phyloP scores from a whole-genome alignment of 53 echinoderm and acorn worm genomes.

The Holothuria leucospilota region DNA sequence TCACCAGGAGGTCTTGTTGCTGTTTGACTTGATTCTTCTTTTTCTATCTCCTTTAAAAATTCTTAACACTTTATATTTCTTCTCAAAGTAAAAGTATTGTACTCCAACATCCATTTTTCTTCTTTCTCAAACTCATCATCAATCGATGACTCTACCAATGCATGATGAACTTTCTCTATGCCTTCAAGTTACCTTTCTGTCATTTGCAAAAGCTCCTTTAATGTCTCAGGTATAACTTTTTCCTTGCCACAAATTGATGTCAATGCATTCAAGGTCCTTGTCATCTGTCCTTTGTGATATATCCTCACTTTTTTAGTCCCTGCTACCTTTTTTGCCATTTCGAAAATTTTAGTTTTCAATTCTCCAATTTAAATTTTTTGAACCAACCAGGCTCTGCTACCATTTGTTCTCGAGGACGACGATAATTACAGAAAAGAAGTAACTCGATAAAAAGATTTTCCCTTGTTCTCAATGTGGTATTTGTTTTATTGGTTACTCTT shows the following conservation, averaged over 20 bases:
- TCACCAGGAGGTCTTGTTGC: neutral
- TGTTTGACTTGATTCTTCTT: neutral
- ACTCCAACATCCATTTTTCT: constrained; percentile 24
- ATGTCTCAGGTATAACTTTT: neutral
- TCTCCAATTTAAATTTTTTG: too few species aligned
- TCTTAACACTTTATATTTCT: neutral
- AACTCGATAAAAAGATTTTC: too few species aligned
- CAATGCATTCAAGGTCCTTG: neutral
- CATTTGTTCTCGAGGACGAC: neutral
- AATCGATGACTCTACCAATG: neutral
- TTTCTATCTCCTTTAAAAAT: neutral
- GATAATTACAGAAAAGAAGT: neutral
- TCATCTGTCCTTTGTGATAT: constrained; percentile 11
- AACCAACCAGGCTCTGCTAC: constrained; percentile 26
- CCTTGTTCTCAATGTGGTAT: too few species aligned
- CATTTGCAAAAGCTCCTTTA: neutral
- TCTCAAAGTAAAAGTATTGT: neutral
- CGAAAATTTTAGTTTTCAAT: neutral
- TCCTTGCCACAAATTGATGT: neutral
- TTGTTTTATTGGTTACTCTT: neutral
- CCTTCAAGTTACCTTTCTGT: neutral
- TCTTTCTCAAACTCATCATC: constrained; percentile 32
- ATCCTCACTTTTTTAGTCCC: constrained; percentile 11
- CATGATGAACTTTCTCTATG: neutral
- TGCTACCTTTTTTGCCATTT: constrained; percentile 15